These are phyloP conservation scores for Heliothis virescens DNA, from an alignment of 1,140 invertebrate species.

Conservation along the genomic window DNA sequence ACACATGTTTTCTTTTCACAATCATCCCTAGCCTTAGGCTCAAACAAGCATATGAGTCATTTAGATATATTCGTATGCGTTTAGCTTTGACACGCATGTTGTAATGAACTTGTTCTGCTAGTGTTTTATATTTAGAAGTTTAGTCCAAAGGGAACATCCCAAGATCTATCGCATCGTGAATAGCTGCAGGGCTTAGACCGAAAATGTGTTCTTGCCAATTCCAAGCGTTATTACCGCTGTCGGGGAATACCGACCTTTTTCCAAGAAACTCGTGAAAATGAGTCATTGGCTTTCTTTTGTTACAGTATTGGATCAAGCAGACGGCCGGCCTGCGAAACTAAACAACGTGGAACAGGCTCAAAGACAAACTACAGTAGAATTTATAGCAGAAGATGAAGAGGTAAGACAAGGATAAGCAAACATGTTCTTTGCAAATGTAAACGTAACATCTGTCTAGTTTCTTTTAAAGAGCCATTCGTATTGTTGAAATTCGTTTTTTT, in stretches of 20 bases:
- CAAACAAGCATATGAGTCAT: slow-evolving; percentile 21
- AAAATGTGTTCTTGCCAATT: slow-evolving; percentile 7
- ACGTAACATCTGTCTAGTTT: neutral
- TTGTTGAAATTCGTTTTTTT: slow-evolving; percentile 9
- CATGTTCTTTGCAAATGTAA: too few species aligned
- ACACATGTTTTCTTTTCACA: slow-evolving; percentile 13
- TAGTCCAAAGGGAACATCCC: neutral
- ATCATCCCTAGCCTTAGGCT: slow-evolving; percentile 1
- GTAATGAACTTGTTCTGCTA: slow-evolving; percentile 20
- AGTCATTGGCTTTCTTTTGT: slow-evolving; percentile 58
- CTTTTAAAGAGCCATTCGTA: neutral
- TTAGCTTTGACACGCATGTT: slow-evolving; percentile 16
- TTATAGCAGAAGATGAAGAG: slow-evolving; percentile 80
- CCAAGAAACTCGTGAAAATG: neutral
- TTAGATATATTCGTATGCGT: neutral
- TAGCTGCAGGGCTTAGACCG: neutral
- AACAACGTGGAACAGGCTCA: slow-evolving; percentile 65
- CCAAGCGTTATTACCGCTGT: neutral
- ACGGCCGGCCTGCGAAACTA: slow-evolving; percentile 66
- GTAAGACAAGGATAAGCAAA: slow-evolving; percentile 55
- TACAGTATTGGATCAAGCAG: slow-evolving; percentile 79
- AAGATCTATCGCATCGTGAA: slow-evolving; percentile 4
- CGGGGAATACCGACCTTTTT: slow-evolving; percentile 20
- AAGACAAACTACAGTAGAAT: slow-evolving; percentile 69
- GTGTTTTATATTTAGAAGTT: slow-evolving; percentile 27